phyloP scores from a whole-genome alignment of 2,113 vertebrate genomes.

The Dicaeum eximium region DNA sequence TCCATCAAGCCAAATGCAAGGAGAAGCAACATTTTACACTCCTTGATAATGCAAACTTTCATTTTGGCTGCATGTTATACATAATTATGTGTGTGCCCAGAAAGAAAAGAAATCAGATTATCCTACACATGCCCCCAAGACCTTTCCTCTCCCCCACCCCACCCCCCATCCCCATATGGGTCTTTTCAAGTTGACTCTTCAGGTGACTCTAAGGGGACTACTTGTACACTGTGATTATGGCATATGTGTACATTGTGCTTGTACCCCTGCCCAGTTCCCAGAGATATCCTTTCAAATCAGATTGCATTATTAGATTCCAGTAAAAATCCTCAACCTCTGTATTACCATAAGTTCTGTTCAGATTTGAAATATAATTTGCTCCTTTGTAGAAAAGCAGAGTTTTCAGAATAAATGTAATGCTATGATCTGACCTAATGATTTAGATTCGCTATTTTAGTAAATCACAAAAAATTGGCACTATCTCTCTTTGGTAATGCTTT shows the following conservation, averaged over 20 bases:
- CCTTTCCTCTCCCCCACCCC: background rate
- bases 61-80: background rate
- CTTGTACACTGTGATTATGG: background rate
- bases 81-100: background rate
- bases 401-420: background rate
- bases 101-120: background rate
- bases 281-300: background rate
- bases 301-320: background rate
- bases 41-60: background rate
- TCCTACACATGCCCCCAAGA: background rate
- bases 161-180: too few relatives aligned
- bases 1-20: background rate
- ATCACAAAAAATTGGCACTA: background rate
- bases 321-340: background rate
- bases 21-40: background rate
- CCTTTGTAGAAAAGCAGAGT: background rate
- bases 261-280: background rate
- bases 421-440: conserved; percentile 34
- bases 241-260: background rate
- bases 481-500: conserved; percentile 47
- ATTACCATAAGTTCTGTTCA: background rate
- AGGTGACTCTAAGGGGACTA: background rate
- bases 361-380: background rate
- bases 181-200: background rate
- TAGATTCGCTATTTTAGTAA: conserved; percentile 19